phyloP scores from a whole-genome alignment of 1,140 invertebrate genomes.

The Drosophila kikkawai region DNA sequence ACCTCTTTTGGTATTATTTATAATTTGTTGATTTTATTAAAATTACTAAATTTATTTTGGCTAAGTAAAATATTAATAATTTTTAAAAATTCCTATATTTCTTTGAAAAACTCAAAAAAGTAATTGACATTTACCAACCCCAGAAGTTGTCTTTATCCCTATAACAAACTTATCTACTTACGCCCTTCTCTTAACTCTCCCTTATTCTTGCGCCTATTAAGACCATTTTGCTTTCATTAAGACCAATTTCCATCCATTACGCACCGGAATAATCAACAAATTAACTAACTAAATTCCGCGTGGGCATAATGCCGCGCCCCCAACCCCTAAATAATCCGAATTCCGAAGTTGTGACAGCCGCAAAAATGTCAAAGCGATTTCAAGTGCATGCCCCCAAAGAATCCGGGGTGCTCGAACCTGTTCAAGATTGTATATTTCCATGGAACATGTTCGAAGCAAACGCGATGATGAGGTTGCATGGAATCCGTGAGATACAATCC shows the following conservation, averaged over 20 bases:
- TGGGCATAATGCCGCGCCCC: constrained; percentile 9
- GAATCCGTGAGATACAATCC: constrained; percentile 36
- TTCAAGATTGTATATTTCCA: constrained; percentile 16
- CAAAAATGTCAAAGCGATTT: constrained; percentile 41
- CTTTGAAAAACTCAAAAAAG: too few relatives aligned
- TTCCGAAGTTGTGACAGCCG: constrained; percentile 52
- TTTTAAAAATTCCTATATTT: not conserved
- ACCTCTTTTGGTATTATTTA: not conserved
- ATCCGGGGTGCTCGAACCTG: constrained; percentile 20
- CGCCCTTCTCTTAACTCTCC: not conserved
- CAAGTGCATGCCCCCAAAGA: constrained; percentile 34
- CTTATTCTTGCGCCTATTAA: constrained; percentile 21
- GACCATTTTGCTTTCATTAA: constrained; percentile 65
- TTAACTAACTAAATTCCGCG: constrained; percentile 64
- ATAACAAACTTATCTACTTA: not conserved
- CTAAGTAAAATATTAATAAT: not conserved
- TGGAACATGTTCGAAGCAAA: constrained; percentile 42
- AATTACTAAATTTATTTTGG: not conserved
- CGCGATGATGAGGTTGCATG: constrained; percentile 55
- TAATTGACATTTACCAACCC: not conserved
- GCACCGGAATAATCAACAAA: constrained; percentile 60
- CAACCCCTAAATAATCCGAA: constrained; percentile 40
- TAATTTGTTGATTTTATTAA: not conserved
- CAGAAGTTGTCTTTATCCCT: not conserved
- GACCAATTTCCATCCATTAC: constrained; percentile 47